Conservation (phyloP, 2,797 vertebrate genomes). For the Ambastaia sidthimunki region DNA sequence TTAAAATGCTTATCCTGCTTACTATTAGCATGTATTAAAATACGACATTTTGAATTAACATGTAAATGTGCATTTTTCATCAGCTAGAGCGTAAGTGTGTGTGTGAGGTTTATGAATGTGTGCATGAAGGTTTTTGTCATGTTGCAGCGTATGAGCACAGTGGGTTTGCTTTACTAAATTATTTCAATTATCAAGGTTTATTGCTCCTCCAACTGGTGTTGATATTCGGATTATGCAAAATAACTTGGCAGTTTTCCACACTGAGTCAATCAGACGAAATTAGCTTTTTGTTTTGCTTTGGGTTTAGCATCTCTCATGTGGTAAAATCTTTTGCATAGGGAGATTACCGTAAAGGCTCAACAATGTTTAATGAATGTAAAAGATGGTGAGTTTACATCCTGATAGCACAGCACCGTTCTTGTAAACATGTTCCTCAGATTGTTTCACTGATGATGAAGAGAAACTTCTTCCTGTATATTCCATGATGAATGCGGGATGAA, state of each 20-base stretch:
- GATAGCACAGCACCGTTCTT: constrained; percentile 12
- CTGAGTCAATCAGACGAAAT: constrained; percentile 62
- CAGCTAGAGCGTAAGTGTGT: neutral
- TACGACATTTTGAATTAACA: neutral
- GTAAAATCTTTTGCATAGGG: constrained; percentile 38
- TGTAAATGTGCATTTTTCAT: neutral
- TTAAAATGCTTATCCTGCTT: constrained; percentile 20
- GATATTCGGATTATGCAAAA: constrained; percentile 63
- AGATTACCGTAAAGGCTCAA: constrained; percentile 20
- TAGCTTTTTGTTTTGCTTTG: constrained; percentile 59
- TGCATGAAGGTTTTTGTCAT: constrained; percentile 45
- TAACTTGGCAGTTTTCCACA: constrained; percentile 67
- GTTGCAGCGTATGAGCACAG: constrained; percentile 46
- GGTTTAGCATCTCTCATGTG: constrained; percentile 55
- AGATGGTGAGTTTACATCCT: constrained; percentile 7
- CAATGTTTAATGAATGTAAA: constrained; percentile 27
- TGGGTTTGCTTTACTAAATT: constrained; percentile 66
- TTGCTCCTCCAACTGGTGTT: constrained; percentile 60
- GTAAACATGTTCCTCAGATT: constrained; percentile 1
- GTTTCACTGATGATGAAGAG: constrained; percentile 40
- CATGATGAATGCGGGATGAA: constrained; percentile 31
- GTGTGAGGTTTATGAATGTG: constrained; percentile 7
- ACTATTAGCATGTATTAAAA: constrained; percentile 19
- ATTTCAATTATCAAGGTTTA: constrained; percentile 62
- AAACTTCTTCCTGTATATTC: constrained; percentile 7